These are phyloP conservation scores for Sarcophilus harrisii DNA, from an alignment of 2,797 vertebrate species.

Conservation along the genomic window DNA sequence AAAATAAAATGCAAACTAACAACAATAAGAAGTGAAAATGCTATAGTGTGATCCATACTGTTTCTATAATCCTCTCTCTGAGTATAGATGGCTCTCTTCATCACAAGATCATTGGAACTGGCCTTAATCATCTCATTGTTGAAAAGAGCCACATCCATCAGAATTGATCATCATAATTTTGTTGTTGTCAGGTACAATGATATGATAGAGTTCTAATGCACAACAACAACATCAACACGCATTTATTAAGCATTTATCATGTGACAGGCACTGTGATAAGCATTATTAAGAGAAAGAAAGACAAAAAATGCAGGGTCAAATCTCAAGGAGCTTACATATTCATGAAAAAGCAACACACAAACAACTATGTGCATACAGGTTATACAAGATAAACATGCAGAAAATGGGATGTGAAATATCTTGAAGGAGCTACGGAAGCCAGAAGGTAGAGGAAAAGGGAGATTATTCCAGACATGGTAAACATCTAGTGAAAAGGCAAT, in stretches of 20 bases:
- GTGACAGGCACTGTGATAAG: background rate
- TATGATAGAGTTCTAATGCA: background rate
- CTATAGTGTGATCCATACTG: too few species aligned
- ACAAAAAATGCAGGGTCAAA: background rate
- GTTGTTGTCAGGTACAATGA: background rate
- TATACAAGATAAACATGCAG: background rate
- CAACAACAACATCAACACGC: background rate
- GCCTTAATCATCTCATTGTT: too few species aligned
- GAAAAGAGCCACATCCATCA: too few species aligned
- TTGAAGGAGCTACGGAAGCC: background rate
- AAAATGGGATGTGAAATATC: background rate
- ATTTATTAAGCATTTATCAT: background rate
- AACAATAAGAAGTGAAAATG: too few species aligned
- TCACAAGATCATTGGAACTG: too few species aligned
- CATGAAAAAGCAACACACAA: background rate
- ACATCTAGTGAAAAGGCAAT: background rate
- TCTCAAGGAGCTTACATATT: background rate
- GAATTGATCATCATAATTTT: too few species aligned
- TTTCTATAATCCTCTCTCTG: too few species aligned
- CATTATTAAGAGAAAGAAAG: background rate
- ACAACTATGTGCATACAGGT: background rate
- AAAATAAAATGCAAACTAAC: too few species aligned
- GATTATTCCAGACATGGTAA: background rate
- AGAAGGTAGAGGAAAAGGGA: background rate
- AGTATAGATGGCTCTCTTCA: too few species aligned